Evolutionary conservation across 2,113 vertebrate genomes (phyloP).

Genomic region (Hassar affinis): DNA sequence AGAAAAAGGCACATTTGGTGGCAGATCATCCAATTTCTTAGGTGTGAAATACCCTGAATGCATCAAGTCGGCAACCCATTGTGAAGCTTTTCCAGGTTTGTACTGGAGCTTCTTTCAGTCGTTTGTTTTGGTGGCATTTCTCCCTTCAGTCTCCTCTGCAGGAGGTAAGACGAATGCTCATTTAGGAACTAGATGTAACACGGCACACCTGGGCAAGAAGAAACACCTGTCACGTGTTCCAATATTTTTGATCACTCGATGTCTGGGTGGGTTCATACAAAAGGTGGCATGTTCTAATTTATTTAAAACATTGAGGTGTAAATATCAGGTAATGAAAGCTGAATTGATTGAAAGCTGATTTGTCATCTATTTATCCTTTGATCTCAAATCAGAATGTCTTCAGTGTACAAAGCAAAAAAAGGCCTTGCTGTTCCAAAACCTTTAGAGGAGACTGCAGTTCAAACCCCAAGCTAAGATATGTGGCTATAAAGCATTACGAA

Average conservation of each 20-base stretch:
- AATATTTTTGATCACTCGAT: too few relatives aligned
- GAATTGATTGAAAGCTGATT: not conserved
- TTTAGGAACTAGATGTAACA: not conserved
- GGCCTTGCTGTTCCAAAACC: not conserved
- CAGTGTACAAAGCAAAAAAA: not conserved
- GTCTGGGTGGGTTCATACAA: not conserved
- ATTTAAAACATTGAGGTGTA: not conserved
- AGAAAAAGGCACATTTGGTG: too few relatives aligned
- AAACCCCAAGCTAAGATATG: not conserved
- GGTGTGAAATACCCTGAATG: too few relatives aligned
- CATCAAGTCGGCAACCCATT: too few relatives aligned
- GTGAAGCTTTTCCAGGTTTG: too few relatives aligned
- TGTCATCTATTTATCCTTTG: not conserved
- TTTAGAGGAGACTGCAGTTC: not conserved
- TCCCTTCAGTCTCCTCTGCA: too few relatives aligned
- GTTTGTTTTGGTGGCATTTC: too few relatives aligned
- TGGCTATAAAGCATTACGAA: not conserved
- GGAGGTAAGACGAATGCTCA: too few relatives aligned
- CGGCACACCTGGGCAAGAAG: not conserved
- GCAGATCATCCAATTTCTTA: too few relatives aligned
- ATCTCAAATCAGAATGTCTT: not conserved
- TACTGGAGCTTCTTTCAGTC: too few relatives aligned
- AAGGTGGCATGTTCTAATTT: not conserved
- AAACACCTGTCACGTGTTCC: not conserved
- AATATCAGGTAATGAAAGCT: not conserved